These are phyloP conservation scores for Drosophila sp. DNA, from an alignment of 1,140 invertebrate genomes.

Conservation along the genomic window DNA sequence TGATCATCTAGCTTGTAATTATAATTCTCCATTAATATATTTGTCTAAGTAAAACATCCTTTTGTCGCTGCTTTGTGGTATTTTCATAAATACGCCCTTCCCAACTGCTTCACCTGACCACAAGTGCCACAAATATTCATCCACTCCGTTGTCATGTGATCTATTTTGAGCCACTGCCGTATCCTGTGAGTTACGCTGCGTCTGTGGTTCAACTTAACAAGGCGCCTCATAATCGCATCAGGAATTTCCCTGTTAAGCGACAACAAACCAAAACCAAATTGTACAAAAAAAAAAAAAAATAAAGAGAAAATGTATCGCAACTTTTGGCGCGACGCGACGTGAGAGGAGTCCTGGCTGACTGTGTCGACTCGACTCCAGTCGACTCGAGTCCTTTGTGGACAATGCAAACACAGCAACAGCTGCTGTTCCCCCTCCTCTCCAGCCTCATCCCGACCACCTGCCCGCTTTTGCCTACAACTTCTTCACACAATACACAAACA, in stretches of 20 bases:
- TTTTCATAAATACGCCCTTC: not conserved
- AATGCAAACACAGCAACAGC: conserved; percentile 54
- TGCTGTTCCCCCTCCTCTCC: conserved; percentile 18
- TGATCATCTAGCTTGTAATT: too few relatives aligned
- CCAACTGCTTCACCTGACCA: conserved; percentile 37
- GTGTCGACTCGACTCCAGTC: not conserved
- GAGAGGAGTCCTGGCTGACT: too few relatives aligned
- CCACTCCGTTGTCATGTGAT: conserved; percentile 37
- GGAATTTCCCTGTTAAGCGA: conserved; percentile 73
- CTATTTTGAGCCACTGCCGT: conserved; percentile 18
- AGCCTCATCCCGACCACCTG: not conserved
- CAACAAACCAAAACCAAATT: conserved; percentile 33
- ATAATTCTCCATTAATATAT: too few relatives aligned
- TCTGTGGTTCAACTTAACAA: conserved; percentile 68
- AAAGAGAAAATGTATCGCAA: conserved; percentile 57
- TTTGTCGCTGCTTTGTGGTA: not conserved
- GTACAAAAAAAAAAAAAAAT: conserved; percentile 22
- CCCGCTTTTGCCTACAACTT: conserved; percentile 15
- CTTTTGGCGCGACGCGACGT: conserved; percentile 63
- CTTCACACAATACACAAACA: conserved; percentile 70
- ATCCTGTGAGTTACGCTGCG: not conserved
- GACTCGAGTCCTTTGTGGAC: conserved; percentile 65
- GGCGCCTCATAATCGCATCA: conserved; percentile 80
- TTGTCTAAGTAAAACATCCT: too few relatives aligned
- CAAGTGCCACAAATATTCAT: conserved; percentile 65